These are phyloP conservation scores for Peromyscus aztecus DNA, from an alignment of 2,797 vertebrate genomes.

Conservation along the genomic window DNA sequence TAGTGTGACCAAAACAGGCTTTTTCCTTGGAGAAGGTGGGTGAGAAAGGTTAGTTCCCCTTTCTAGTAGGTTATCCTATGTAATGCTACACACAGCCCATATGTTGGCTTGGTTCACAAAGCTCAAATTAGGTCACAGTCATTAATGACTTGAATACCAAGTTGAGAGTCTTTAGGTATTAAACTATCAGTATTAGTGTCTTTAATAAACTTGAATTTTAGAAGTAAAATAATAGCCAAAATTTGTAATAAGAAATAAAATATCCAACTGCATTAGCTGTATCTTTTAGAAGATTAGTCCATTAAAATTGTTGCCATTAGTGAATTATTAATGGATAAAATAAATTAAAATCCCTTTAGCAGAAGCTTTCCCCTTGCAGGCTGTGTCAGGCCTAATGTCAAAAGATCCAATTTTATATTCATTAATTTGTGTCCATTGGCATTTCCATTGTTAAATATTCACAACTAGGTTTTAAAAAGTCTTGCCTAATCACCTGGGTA, in stretches of 20 bases:
- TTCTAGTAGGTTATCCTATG: not conserved
- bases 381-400: constrained; percentile 43
- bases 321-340: constrained; percentile 44
- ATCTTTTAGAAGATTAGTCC: constrained; percentile 51
- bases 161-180: constrained; percentile 14
- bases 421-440: constrained; percentile 61
- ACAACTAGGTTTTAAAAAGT: constrained; percentile 47
- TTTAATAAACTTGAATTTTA: constrained; percentile 58
- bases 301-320: constrained; percentile 56
- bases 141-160: constrained; percentile 30
- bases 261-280: not conserved
- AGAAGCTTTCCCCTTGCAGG: constrained; percentile 16
- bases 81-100: not conserved
- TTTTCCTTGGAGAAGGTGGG: not conserved
- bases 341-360: constrained; percentile 65
- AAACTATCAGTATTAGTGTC: not conserved
- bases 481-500: constrained; percentile 8
- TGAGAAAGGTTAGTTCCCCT: not conserved
- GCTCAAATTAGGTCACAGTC: constrained; percentile 51
- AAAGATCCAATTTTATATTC: constrained; percentile 66
- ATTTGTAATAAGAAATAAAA: constrained; percentile 34
- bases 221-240: constrained; percentile 43
- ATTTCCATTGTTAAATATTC: constrained; percentile 63
- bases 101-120: not conserved
- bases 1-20: not conserved